Base-by-base conservation (phyloP, 2,888 invertebrate species). In the Ypsolopha sequella region DNA sequence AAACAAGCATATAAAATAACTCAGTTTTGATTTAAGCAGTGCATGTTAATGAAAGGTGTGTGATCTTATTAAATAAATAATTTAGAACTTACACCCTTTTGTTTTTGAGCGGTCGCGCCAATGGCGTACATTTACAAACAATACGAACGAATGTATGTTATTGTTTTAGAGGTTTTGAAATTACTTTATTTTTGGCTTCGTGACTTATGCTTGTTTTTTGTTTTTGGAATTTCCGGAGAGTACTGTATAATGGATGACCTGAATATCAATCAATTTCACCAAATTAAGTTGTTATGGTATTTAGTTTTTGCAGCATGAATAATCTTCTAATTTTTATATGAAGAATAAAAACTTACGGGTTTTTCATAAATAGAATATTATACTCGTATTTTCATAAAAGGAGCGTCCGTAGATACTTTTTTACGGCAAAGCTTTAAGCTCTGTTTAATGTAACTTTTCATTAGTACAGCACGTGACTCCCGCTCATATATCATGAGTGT, bases 1-100 rank as follows among this genome's bases (percentile, higher is more conserved):
- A 82, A 80, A 84, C 82, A 81, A 58, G 64, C 68, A 68, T 78
- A 76, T 80, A 76, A 80, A 79, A 78, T 76, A 73, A 73, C 70
- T 64, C 69, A 58, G 62, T 70, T 80, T 73, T 80, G 75, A 81
- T 80, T 73, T 55, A 57, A 55, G 58, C 58, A 58, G 61, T 60
- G 58, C 56, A 52, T 48, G 55, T 62, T 59, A 61, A 63, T 58
- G 60, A 65, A 68, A 65, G 66, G 73, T 73, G 67, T 43, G 43
- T 65, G 62, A 56, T 62, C 63, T 66, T 64, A 58, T 35, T 60
- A 64, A 65, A 65, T 64, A 60, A 59, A 58, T 24, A 24, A 24
- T 4, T 24, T 24, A 24, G 24, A 24, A 24, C 24, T 24, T 24
- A 24, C 24, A 24, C 24, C 24, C 14, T 43, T 43, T 43, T 43